Conservation (phyloP, 2,797 vertebrate species). For the Parauchenoglanis ngamensis region DNA sequence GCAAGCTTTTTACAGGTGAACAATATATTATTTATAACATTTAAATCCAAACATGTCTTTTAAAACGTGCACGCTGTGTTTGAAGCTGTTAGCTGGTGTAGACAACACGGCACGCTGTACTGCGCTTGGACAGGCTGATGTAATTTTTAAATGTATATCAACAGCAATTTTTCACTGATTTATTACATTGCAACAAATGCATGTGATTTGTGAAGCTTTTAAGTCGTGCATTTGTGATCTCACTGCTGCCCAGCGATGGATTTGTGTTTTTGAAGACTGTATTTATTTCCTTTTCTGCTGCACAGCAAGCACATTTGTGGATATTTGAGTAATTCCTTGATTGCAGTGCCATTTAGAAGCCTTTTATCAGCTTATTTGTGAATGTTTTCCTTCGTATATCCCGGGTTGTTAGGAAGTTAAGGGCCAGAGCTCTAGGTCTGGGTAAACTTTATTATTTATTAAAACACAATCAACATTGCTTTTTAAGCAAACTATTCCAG, state of each 20-base stretch:
- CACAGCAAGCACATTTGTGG: neutral
- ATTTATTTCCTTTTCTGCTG: slow-evolving; percentile 25
- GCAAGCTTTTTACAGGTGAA: neutral
- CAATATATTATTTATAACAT: neutral
- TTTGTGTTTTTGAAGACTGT: slow-evolving; percentile 26
- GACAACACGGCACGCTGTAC: slow-evolving; percentile 39
- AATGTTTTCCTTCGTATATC: too few species aligned
- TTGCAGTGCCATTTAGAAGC: neutral
- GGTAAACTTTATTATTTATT: too few species aligned
- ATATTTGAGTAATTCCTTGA: neutral
- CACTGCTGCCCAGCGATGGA: neutral
- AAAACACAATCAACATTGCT: neutral
- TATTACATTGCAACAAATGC: slow-evolving; percentile 42
- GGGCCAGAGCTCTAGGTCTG: too few species aligned
- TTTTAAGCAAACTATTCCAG: neutral
- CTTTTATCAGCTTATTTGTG: too few species aligned
- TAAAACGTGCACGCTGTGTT: neutral
- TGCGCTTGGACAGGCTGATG: slow-evolving; percentile 44
- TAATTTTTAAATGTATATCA: slow-evolving; percentile 47
- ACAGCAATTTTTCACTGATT: slow-evolving; percentile 45
- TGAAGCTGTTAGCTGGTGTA: slow-evolving; percentile 27
- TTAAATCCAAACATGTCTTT: neutral
- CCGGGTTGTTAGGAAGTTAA: too few species aligned
- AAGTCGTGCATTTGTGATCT: neutral
- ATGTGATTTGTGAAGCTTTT: slow-evolving; percentile 38